phyloP scores from a whole-genome alignment of 2,797 vertebrate species.

The Sebastolobus altivelis region DNA sequence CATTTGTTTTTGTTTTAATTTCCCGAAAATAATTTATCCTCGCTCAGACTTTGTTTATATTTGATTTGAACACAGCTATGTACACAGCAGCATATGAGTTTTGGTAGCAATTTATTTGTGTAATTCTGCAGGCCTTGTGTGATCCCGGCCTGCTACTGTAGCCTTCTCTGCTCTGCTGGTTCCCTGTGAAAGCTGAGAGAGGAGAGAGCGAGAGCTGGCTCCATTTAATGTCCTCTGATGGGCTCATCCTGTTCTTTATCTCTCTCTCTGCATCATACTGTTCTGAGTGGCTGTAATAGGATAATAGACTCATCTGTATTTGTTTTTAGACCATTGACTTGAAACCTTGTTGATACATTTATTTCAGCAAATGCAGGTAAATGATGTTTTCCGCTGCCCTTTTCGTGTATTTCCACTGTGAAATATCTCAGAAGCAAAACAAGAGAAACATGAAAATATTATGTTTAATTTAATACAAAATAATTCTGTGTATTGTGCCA shows the following conservation, averaged over 20 bases:
- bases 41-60: conserved; percentile 69
- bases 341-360: conserved; percentile 74
- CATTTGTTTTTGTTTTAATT: conserved; percentile 77
- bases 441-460: conserved; percentile 41
- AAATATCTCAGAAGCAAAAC: conserved; percentile 32
- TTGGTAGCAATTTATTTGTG: conserved; percentile 77
- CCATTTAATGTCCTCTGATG: conserved; percentile 82
- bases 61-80: conserved; percentile 54
- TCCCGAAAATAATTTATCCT: conserved; percentile 62
- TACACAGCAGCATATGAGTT: conserved; percentile 67
- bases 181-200: conserved; percentile 62
- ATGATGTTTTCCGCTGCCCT: conserved; percentile 51
- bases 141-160: conserved; percentile 55
- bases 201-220: conserved; percentile 60
- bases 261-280: conserved; percentile 67
- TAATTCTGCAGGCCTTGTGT: conserved; percentile 68
- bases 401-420: conserved; percentile 19
- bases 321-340: conserved; percentile 78
- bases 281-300: conserved; percentile 79
- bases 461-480: conserved; percentile 12
- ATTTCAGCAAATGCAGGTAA: conserved; percentile 70
- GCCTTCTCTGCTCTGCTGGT: conserved; percentile 44
- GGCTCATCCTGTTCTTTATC: conserved; percentile 78
- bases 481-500: background rate
- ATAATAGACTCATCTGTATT: conserved; percentile 83